Base-by-base conservation (phyloP, 2,113 vertebrate genomes). In the Myodes glareolus region DNA sequence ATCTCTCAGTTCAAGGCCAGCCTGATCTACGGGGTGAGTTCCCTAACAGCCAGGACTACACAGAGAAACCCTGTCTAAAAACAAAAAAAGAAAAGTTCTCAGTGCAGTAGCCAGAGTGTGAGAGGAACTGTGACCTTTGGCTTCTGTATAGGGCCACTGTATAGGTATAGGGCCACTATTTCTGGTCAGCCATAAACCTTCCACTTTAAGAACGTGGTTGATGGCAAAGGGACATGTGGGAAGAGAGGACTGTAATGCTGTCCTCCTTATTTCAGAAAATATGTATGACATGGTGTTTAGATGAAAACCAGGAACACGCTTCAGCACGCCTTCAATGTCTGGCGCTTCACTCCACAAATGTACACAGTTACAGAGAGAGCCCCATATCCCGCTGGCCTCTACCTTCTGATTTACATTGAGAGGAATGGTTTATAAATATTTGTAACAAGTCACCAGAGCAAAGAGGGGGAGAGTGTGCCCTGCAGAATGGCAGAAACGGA, bases 241-340 rank as follows among this genome's bases (percentile, higher is more conserved):
- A 91, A 68, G 27, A 47, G 13, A 92, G 75, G 39, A 11, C 36
- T 67, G n/a, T 55, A 0, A 29, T 52, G 50, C 33, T 78, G 78
- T 76, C 39, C 14, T 61, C 92, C 58, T 92, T 61, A 16, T 96
- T 93, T 75, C 80, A 39, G 36, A 93, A 88, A 94, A 75, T 63
- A 45, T 5, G 25, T 88, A 39, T 94, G 93, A 95, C 82, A 68
- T 0, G 1, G 82, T 96, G 89, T 96, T 96, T 92, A 85, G 95
- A 96, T 93, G 90, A 92, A 96, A 97, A 92, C 92, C 94, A 97
- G 92, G 47, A 76, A 85, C 82, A 33, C 5, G 25, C 80, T 94
- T 36, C 70, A 0, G 31, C 7, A 9, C 0, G 19, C 55, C 70
- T 29, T 63, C 2, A 0, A 52, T 77, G 61, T 55, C 82, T 31